phyloP scores from a whole-genome alignment of 2,888 invertebrate genomes.

The Euzophera pinguis region DNA sequence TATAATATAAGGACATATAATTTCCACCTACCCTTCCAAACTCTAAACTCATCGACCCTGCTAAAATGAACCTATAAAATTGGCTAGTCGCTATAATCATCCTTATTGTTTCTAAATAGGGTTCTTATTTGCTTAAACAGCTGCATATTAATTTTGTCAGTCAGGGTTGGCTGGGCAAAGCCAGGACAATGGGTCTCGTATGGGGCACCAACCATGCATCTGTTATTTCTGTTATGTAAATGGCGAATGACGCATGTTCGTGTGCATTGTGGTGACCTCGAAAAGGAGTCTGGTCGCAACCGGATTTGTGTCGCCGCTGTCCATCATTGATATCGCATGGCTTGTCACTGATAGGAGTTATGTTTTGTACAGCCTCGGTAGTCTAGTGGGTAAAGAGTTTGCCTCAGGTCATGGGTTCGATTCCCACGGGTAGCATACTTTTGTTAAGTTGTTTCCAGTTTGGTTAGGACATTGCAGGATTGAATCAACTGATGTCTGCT shows the following conservation, averaged over 20 bases:
- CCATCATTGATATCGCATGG: neutral
- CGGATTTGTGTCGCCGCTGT: neutral
- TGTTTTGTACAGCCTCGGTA: too few relatives aligned
- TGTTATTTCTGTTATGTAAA: slow-evolving; percentile 22
- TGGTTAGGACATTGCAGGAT: too few relatives aligned
- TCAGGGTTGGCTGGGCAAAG: slow-evolving; percentile 52
- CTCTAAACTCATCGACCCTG: slow-evolving; percentile 6
- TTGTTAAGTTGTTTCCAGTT: too few relatives aligned
- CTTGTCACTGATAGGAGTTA: neutral
- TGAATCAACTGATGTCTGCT: too few relatives aligned
- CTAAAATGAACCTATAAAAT: slow-evolving; percentile 3
- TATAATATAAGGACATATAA: neutral
- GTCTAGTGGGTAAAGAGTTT: too few relatives aligned
- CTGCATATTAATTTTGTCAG: slow-evolving; percentile 19
- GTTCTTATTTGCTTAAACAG: neutral
- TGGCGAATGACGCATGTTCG: slow-evolving; percentile 9
- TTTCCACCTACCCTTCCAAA: slow-evolving; percentile 4
- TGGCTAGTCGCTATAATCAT: neutral
- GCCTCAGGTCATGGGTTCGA: too few relatives aligned
- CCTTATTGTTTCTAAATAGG: neutral
- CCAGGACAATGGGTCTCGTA: slow-evolving; percentile 46
- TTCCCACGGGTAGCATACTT: too few relatives aligned
- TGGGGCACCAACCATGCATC: slow-evolving; percentile 40
- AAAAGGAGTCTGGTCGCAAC: neutral
- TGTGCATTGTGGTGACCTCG: slow-evolving; percentile 1